Conservation (phyloP, 2,888 invertebrate genomes). For the Acheta domesticus region DNA sequence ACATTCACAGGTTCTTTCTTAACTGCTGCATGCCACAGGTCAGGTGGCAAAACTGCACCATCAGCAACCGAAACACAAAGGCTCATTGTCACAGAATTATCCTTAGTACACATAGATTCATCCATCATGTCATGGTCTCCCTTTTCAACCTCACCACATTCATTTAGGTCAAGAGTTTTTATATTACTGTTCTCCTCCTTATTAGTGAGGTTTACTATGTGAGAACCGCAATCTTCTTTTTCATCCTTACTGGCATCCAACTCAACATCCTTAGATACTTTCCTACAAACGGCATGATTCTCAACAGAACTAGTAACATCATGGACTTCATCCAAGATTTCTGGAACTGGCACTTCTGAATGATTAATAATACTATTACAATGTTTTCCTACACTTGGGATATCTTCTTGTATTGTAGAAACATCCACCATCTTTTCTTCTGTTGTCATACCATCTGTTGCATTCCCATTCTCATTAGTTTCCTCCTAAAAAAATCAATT, state of each 20-base stretch:
- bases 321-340: not conserved
- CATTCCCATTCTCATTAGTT: not conserved
- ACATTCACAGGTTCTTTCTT: slow-evolving; percentile 5
- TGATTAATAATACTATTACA: not conserved
- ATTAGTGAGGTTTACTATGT: too few species aligned
- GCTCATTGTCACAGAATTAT: not conserved
- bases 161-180: too few species aligned
- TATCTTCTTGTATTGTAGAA: not conserved
- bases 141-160: too few species aligned
- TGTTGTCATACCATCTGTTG: not conserved
- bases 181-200: too few species aligned
- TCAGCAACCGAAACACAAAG: not conserved
- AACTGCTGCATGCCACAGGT: not conserved
- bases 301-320: not conserved
- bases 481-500: not conserved
- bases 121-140: too few species aligned
- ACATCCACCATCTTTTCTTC: not conserved
- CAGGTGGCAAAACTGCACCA: not conserved
- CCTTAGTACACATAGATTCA: not conserved
- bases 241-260: too few species aligned
- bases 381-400: not conserved
- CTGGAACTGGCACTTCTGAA: not conserved
- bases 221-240: too few species aligned
- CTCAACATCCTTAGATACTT: not conserved
- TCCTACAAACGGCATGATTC: not conserved